Percentiles rank a stretch among this genome's conserved stretches.
phyloP scores from a whole-genome alignment of 2,797 vertebrate genomes.

The Acrossocheilus wenchowensis region DNA sequence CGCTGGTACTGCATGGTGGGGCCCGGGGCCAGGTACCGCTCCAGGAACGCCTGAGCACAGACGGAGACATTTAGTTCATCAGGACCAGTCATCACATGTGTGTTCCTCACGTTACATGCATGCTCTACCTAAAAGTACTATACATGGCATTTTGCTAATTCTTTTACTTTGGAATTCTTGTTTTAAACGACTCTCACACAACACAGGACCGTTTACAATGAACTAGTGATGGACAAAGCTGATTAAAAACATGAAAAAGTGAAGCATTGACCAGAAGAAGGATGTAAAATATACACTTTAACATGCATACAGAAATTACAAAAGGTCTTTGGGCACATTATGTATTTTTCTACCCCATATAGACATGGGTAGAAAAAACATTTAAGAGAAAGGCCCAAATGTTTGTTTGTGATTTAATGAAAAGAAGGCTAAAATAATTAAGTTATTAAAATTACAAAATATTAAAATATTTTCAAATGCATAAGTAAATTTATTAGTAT shows the following conservation, averaged over 20 bases:
- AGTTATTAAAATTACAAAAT: too few relatives aligned
- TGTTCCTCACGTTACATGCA: too few relatives aligned
- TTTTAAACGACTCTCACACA: neutral
- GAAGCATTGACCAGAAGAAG: too few relatives aligned
- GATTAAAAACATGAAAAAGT: too few relatives aligned
- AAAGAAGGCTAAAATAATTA: too few relatives aligned
- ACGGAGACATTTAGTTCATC: neutral
- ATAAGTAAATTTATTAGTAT: too few relatives aligned
- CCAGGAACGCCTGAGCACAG: constrained; percentile 86
- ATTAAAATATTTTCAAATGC: too few relatives aligned
- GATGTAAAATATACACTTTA: too few relatives aligned
- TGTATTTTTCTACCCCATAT: neutral
- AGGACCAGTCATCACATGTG: neutral
- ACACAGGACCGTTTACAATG: neutral
- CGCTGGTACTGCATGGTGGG: constrained; percentile 95
- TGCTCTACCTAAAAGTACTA: too few relatives aligned
- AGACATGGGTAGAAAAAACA: neutral
- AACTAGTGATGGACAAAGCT: too few relatives aligned
- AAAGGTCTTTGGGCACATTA: neutral
- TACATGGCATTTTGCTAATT: neutral
- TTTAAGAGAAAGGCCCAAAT: neutral
- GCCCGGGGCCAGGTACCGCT: constrained; percentile 88
- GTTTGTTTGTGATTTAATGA: neutral
- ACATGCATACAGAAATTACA: neutral
- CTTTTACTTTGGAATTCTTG: neutral